A percentile compares a stretch with the other conserved stretches of the same genome.
Evolutionary conservation across 64 coral and sea anemone genomes (phyloP).

Genomic region (Catalaphyllia jardinei): DNA sequence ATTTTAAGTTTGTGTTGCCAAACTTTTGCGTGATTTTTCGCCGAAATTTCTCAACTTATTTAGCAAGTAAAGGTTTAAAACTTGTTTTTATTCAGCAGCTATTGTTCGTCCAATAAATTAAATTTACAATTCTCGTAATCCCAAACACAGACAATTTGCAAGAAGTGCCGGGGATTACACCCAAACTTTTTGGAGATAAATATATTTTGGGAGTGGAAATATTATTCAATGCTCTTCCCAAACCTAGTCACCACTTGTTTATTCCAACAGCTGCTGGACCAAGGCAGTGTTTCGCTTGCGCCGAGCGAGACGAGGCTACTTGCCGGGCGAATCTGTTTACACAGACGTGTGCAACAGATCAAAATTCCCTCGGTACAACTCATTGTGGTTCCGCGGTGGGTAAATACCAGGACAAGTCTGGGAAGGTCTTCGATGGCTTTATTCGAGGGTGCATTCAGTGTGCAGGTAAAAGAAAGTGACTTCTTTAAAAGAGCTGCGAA

Average conservation of each 20-base stretch:
- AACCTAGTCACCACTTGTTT: not conserved
- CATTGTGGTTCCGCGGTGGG: conserved; percentile 2
- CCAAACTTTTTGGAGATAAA: not conserved
- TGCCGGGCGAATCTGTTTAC: not conserved
- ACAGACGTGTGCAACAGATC: not conserved
- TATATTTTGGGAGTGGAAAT: not conserved
- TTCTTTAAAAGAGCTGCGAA: not conserved
- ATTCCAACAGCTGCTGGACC: not conserved
- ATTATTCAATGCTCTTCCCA: not conserved
- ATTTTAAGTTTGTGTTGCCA: no score
- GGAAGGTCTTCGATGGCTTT: not conserved
- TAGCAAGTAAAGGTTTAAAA: no score
- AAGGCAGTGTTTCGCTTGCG: not conserved
- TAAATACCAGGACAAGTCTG: not conserved
- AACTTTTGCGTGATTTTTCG: no score
- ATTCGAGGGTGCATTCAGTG: conserved; percentile 1
- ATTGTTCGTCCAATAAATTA: no score
- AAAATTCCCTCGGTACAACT: not conserved
- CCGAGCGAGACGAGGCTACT: not conserved
- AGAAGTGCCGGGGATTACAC: no score
- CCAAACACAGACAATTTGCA: no score
- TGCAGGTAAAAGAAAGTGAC: not conserved
- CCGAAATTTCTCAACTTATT: no score
- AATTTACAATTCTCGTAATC: no score
- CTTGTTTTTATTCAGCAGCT: no score